These are phyloP conservation scores for Panthera tigris DNA, from an alignment of 2,113 vertebrate species.

Conservation along the genomic window DNA sequence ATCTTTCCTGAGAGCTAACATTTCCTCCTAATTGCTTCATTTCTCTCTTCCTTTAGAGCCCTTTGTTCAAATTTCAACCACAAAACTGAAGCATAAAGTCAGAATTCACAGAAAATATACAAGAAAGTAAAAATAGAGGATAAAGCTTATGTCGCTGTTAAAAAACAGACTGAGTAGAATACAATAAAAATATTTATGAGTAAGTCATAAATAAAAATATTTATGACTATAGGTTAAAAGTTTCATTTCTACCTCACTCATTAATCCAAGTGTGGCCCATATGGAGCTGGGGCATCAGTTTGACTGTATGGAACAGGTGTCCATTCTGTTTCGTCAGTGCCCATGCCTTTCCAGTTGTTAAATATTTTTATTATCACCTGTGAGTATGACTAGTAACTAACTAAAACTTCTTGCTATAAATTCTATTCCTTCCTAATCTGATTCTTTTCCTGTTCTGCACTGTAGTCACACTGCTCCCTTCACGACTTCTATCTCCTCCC, in stretches of 20 bases:
- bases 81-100: not conserved
- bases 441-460: not conserved
- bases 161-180: not conserved
- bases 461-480: not conserved
- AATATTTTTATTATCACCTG: not conserved
- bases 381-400: not conserved
- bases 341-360: not conserved
- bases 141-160: not conserved
- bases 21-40: not conserved
- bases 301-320: not conserved
- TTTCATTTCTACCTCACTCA: not conserved
- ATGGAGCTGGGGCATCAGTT: not conserved
- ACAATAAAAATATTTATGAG: not conserved
- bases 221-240: not conserved
- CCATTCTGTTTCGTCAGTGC: not conserved
- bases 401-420: not conserved
- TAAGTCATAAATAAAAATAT: not conserved
- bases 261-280: not conserved
- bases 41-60: not conserved
- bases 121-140: not conserved
- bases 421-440: not conserved
- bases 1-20: not conserved
- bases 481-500: not conserved
- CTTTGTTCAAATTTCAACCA: not conserved
- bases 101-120: slow-evolving; percentile 23